Conservation (phyloP, 2,888 invertebrate genomes). For the Mayetiola destructor region DNA sequence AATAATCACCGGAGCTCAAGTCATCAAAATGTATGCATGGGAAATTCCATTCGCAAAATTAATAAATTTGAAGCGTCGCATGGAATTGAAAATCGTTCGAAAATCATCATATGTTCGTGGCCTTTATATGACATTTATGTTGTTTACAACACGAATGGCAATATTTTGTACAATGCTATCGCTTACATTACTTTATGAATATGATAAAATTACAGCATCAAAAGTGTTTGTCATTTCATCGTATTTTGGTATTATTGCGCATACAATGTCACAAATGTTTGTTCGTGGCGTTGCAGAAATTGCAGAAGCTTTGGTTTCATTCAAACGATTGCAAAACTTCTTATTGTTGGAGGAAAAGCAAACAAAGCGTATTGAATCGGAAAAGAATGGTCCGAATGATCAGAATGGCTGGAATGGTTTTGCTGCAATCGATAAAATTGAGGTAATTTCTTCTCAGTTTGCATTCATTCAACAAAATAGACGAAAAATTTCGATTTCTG, state of each 20-base stretch:
- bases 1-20: conserved; percentile 47
- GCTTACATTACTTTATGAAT: conserved; percentile 43
- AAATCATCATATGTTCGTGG: conserved; percentile 50
- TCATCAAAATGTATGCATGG: conserved; percentile 73
- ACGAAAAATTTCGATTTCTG: not conserved
- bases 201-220: conserved; percentile 53
- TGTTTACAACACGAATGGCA: conserved; percentile 66
- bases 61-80: conserved; percentile 52
- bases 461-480: not conserved
- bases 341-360: conserved; percentile 32
- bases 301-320: conserved; percentile 64
- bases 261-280: conserved; percentile 44
- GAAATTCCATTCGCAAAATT: conserved; percentile 70
- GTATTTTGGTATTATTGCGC: conserved; percentile 40
- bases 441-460: not conserved
- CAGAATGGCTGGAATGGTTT: no score
- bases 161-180: conserved; percentile 54
- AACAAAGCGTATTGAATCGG: not conserved
- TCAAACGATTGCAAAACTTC: conserved; percentile 45
- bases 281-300: conserved; percentile 58
- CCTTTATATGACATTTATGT: conserved; percentile 56
- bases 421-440: not conserved
- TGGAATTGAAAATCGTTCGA: conserved; percentile 43
- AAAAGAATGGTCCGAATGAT: conserved; percentile 14
- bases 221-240: conserved; percentile 47